These are phyloP conservation scores for Leptopilina clavipes DNA, from an alignment of 1,140 invertebrate species.

Conservation along the genomic window DNA sequence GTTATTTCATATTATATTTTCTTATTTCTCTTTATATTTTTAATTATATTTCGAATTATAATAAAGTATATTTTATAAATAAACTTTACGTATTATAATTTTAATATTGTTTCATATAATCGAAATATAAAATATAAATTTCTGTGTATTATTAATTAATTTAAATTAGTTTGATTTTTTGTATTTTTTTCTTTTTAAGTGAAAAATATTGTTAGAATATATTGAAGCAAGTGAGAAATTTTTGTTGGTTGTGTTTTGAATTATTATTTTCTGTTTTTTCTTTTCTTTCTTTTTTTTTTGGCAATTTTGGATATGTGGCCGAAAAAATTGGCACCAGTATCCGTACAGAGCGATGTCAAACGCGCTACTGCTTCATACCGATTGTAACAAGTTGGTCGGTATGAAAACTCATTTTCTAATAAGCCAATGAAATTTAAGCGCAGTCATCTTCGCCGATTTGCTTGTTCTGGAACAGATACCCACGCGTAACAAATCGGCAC, in stretches of 20 bases:
- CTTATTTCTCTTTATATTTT: no score
- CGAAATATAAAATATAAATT: no score
- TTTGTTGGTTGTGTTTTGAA: neutral
- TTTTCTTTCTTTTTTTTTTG: neutral
- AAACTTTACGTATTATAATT: no score
- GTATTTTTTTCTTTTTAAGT: no score
- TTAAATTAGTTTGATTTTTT: no score
- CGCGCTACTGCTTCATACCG: slow-evolving; percentile 56
- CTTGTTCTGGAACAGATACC: slow-evolving; percentile 20
- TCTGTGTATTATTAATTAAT: no score
- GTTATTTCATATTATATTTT: no score
- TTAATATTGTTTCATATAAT: no score
- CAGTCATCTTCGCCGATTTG: slow-evolving; percentile 3
- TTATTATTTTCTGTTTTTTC: no score
- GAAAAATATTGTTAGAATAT: no score
- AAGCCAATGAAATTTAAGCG: slow-evolving; percentile 36
- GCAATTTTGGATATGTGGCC: slow-evolving; percentile 1
- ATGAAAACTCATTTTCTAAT: slow-evolving; percentile 56
- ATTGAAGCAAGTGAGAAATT: neutral
- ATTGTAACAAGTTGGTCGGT: slow-evolving; percentile 43
- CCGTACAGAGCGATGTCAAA: slow-evolving; percentile 56
- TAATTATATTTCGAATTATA: no score
- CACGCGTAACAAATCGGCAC: slow-evolving; percentile 26
- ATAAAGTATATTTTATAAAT: no score
- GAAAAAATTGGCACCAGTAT: slow-evolving; percentile 32